Base-by-base conservation (phyloP, 1,140 invertebrate species). In the Doryteuthis pealeii region DNA sequence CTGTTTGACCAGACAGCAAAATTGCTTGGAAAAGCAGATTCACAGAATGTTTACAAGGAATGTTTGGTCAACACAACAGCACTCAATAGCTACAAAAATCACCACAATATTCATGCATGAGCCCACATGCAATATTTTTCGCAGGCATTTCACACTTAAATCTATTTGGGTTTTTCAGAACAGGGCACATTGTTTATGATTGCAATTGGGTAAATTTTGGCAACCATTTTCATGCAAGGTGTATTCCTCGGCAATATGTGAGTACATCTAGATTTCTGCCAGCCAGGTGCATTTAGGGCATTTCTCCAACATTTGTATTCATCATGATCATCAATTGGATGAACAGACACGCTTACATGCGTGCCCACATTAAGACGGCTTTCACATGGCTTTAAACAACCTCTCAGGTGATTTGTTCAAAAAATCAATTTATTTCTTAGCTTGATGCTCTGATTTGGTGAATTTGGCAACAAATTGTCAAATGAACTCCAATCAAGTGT, bases 101-200 rank as follows among this genome's bases (percentile, higher is more conserved):
- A 35, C 80, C 80, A 84, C 92, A 92, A 18, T n/a, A 31, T 92
- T 91, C 1, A 84, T 87, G 84, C 92, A 93, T 72, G 79, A 85
- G 92, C 0, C 85, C 87, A 84, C 92, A 93, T 32, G 67, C 5
- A 68, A 0, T 66, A 66, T 8, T 68, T 31, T 18, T 77, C 18
- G 72, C 85, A 87, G 12, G 72, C 35, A 2, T 58, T 70, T 30
- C 18, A 65, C 83, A 85, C 0, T 10, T 69, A 18, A 79, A 80
- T 8, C 69, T 74, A 5, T 26, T 14, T 8, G 78, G 69, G 58
- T 78, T 62, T n/a, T 15, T 69, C 33, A 18, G 71, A 75, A 70
- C 83, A 83, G 3, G 76, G 73, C 15, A 81, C 22, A 58, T 54
- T 81, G 77, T 22, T 31, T 62, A 67, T 83, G 81, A 14, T 76